Evolutionary conservation across 2,888 invertebrate genomes (phyloP).

Genomic region (Agrotis segetum): DNA sequence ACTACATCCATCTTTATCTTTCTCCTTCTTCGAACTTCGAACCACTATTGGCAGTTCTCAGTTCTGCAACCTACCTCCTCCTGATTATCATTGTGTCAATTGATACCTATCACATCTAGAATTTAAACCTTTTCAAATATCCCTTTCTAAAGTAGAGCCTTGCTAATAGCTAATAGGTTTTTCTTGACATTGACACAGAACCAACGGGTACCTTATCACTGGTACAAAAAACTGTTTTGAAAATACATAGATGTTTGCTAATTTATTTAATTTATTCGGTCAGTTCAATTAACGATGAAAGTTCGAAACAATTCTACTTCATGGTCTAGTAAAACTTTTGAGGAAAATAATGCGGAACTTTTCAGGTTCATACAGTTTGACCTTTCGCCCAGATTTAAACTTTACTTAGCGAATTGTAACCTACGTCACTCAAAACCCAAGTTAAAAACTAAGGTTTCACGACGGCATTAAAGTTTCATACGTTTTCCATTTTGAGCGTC

Average conservation of each 20-base stretch:
- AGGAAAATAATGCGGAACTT: slow-evolving; percentile 23
- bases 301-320: not conserved
- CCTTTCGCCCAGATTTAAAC: slow-evolving; percentile 24
- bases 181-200: not conserved
- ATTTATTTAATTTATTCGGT: not conserved
- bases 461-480: slow-evolving; percentile 38
- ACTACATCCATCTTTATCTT: no score
- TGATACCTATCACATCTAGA: not conserved
- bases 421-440: slow-evolving; percentile 29
- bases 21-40: no score
- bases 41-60: no score
- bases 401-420: slow-evolving; percentile 19
- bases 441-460: slow-evolving; percentile 41
- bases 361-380: slow-evolving; percentile 3
- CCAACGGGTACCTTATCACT: not conserved
- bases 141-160: not conserved
- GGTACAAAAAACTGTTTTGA: not conserved
- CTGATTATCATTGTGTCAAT: not conserved
- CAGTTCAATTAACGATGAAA: slow-evolving; percentile 6
- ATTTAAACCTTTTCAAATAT: not conserved
- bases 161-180: not conserved
- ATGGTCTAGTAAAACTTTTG: not conserved
- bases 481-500: slow-evolving; percentile 27
- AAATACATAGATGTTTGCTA: not conserved
- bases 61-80: no score